Evolutionary conservation across 2,888 invertebrate genomes (phyloP).

Genomic region (Pomacea canaliculata): DNA sequence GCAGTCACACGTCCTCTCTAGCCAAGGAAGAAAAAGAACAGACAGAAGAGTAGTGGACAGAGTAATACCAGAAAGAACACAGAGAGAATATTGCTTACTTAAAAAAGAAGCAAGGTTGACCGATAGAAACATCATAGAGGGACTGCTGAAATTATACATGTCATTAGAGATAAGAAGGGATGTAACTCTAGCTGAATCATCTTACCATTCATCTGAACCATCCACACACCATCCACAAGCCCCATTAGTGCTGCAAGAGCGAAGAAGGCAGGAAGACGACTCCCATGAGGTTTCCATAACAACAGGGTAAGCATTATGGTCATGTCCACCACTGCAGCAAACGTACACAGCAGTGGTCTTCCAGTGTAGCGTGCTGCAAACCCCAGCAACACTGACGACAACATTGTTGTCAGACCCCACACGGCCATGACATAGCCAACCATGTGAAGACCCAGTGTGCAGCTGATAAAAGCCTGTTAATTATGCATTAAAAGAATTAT

Average conservation of each 20-base stretch:
- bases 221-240: conserved; percentile 16
- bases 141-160: too few species aligned
- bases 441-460: conserved; percentile 49
- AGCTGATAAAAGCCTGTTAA: conserved; percentile 53
- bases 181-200: neutral
- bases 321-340: conserved; percentile 43
- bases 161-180: too few species aligned
- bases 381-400: conserved; percentile 45
- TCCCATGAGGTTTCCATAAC: conserved; percentile 41
- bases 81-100: too few species aligned
- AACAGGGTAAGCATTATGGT: conserved; percentile 42
- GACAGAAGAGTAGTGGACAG: too few species aligned
- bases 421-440: conserved; percentile 56
- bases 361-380: conserved; percentile 46
- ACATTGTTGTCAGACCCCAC: conserved; percentile 46
- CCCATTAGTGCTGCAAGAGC: conserved; percentile 14
- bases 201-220: conserved; percentile 16
- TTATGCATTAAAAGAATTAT: neutral
- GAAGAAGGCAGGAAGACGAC: conserved; percentile 7
- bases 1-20: too few species aligned
- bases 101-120: too few species aligned
- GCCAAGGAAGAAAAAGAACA: too few species aligned
- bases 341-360: conserved; percentile 41
- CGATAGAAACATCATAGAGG: too few species aligned
- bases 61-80: too few species aligned